Evolutionary conservation across 2,113 vertebrate genomes (phyloP).

Genomic region (Alligator mississippiensis): DNA sequence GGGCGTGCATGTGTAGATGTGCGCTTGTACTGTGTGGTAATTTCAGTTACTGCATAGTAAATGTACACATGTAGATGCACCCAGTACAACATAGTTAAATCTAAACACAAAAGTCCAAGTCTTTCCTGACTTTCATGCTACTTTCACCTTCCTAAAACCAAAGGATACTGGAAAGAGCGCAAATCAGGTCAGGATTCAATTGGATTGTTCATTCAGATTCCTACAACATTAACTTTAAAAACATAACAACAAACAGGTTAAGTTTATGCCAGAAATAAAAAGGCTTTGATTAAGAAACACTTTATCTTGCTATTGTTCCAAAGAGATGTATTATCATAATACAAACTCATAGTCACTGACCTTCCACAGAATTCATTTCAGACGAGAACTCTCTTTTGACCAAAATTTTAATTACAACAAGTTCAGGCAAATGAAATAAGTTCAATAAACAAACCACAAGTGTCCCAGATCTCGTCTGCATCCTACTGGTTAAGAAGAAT

Average conservation of each 20-base stretch:
- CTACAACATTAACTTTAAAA: background rate
- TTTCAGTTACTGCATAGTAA: too few relatives aligned
- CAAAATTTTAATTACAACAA: conserved; percentile 20
- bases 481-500: conserved; percentile 1
- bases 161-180: background rate
- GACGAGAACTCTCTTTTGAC: conserved; percentile 25
- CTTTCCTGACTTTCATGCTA: background rate
- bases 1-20: too few relatives aligned
- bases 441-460: background rate
- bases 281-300: background rate
- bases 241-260: background rate
- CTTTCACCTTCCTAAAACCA: background rate
- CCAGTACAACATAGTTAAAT: background rate
- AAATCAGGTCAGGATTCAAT: background rate
- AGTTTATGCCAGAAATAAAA: background rate
- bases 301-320: conserved; percentile 26
- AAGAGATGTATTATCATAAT: background rate
- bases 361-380: conserved; percentile 8
- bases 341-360: background rate
- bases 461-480: background rate
- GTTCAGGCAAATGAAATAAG: conserved; percentile 22
- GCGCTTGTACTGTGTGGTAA: too few relatives aligned
- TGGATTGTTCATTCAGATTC: background rate
- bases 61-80: too few relatives aligned
- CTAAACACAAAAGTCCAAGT: background rate